Evolutionary conservation across 2,113 vertebrate genomes (phyloP), one percentile per base, ranked within the genome.

Genomic region (Arothron firmamentum): DNA sequence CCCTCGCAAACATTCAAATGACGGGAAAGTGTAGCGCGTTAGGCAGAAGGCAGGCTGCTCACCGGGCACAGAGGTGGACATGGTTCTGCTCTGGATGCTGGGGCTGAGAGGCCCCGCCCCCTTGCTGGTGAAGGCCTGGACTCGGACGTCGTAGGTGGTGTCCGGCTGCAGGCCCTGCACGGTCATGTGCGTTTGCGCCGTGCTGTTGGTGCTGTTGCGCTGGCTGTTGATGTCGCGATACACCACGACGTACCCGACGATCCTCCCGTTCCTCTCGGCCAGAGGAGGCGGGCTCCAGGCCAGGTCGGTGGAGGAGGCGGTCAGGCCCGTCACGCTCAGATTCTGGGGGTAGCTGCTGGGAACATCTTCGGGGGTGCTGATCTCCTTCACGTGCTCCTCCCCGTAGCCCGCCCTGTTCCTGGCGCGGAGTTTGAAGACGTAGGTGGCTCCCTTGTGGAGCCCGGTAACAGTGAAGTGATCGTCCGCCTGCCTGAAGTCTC

Each of bases 81-180:
- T 95, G 81, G 97, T 99, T 88, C 96, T 92, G 78, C 96, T 98
- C 89, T 98, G 96, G 81, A 98, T 99, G 89, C 96, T 99, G 84
- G 96, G 96, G 84, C 97, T 98, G 65, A 98, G 91, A 0, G 97
- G 97, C 43, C 97, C 96, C 0, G 75, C 86, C 9, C 97, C 97
- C 79, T 95, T 97, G 85, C 63, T 93, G 88, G 93, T 98, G 61
- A 87, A 92, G 0, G 95, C 95, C 60, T 94, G 92, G 67, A 99
- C 94, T 64, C 93, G 92, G 87, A 98, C 92, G 78, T 98, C 95
- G 0, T 99, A 99, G 46, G 96, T 98, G 59, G 97, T 99, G 84
- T 98, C 97, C 0, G 96, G 93, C 77, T 92, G 94, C 59, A 99
- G 91, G 64, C 93, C 92, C 1, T 75, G 85, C 57, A 99, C 88